Conservation (phyloP, 2,797 vertebrate genomes). For the Acipenser oxyrinchus region DNA sequence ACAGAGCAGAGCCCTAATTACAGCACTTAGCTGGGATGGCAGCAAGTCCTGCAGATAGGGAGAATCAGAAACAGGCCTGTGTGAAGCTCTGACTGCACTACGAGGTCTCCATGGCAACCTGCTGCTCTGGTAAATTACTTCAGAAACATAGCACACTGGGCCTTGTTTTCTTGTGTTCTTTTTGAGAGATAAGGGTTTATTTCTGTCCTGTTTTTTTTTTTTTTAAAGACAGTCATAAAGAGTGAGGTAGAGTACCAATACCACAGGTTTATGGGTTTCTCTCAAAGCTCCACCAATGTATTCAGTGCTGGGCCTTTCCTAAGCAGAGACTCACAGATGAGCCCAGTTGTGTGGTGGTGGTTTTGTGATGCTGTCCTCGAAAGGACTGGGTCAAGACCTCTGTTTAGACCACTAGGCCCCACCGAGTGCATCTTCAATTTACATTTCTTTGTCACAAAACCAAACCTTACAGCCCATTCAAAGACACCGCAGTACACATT, state of each 20-base stretch:
- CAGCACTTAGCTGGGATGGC: background rate
- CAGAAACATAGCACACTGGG: background rate
- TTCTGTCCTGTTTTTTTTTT: background rate
- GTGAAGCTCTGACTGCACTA: conserved; percentile 17
- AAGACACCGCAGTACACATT: no score
- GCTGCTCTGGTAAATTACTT: conserved; percentile 1
- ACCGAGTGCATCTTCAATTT: no score
- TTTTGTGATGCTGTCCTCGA: background rate
- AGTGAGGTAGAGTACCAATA: no score
- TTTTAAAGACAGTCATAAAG: background rate
- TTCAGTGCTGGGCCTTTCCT: no score
- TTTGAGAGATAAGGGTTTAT: background rate
- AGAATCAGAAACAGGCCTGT: conserved; percentile 16
- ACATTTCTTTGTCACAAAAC: no score
- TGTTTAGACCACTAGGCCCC: background rate
- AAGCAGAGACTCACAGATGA: no score
- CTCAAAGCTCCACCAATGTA: no score
- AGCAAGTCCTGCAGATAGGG: background rate
- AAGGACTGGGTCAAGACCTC: background rate
- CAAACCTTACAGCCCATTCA: no score
- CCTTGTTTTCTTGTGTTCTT: background rate
- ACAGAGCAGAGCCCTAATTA: conserved; percentile 8
- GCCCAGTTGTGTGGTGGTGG: background rate
- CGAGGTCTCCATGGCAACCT: conserved; percentile 32
- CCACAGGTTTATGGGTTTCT: no score